Conservation (phyloP, 2,888 invertebrate species). For the Cylloceria caligata region DNA sequence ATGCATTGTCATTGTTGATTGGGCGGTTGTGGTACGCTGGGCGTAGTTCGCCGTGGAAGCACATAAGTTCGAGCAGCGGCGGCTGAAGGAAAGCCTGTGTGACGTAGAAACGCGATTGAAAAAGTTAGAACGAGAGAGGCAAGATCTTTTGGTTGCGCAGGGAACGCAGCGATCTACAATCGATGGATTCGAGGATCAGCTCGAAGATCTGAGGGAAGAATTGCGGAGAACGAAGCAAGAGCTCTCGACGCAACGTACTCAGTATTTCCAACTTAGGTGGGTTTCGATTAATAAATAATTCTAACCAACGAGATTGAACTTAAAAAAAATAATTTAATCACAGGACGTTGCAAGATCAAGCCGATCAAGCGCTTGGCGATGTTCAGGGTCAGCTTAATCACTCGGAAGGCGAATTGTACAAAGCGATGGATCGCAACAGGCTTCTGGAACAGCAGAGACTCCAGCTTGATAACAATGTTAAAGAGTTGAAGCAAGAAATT, state of each 20-base stretch:
- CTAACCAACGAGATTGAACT: not conserved
- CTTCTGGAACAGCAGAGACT: slow-evolving; percentile 87
- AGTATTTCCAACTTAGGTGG: slow-evolving; percentile 87
- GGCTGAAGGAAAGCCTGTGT: slow-evolving; percentile 85
- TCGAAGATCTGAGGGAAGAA: slow-evolving; percentile 86
- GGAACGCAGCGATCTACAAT: slow-evolving; percentile 86
- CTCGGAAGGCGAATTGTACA: slow-evolving; percentile 88
- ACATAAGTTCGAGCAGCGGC: slow-evolving; percentile 85
- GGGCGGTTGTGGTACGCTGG: slow-evolving; percentile 56
- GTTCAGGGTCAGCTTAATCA: slow-evolving; percentile 89
- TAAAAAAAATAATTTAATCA: not conserved
- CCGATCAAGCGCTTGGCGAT: slow-evolving; percentile 90
- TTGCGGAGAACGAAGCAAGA: slow-evolving; percentile 86
- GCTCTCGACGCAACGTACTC: slow-evolving; percentile 85
- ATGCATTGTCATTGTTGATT: slow-evolving; percentile 60
- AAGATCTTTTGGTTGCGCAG: slow-evolving; percentile 85
- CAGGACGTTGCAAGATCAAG: slow-evolving; percentile 91
- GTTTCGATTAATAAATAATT: not conserved
- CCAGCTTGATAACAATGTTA: slow-evolving; percentile 87
- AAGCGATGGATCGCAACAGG: slow-evolving; percentile 87
- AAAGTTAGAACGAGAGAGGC: slow-evolving; percentile 86
- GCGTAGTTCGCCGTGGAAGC: slow-evolving; percentile 83
- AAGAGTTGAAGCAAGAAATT: slow-evolving; percentile 88
- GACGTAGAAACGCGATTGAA: slow-evolving; percentile 86
- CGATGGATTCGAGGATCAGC: slow-evolving; percentile 86